Percentiles rank a stretch among this genome's conserved stretches.
Evolutionary conservation across 2,888 invertebrate genomes (phyloP).

Genomic region (Drosophila fulvimacula): DNA sequence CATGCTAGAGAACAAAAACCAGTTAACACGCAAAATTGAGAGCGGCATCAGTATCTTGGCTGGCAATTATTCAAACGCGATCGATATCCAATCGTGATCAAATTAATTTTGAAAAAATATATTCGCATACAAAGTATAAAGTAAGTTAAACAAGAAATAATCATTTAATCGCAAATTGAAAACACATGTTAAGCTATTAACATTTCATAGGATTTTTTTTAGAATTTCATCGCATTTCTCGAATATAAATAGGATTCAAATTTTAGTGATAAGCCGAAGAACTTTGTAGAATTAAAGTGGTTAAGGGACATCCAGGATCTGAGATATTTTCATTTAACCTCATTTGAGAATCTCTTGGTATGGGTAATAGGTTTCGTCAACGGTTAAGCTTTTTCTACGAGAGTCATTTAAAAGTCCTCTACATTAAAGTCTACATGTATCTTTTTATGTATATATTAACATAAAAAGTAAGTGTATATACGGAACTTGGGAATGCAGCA

Average conservation of each 20-base stretch:
- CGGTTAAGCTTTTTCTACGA: no score
- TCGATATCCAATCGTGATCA: constrained; percentile 60
- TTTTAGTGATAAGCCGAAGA: neutral
- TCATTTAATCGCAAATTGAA: no score
- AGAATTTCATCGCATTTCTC: neutral
- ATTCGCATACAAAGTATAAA: neutral
- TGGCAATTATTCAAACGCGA: constrained; percentile 71
- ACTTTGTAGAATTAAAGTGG: neutral
- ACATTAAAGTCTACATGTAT: no score
- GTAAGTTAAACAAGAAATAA: neutral
- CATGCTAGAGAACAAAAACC: constrained; percentile 54
- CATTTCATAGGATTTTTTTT: neutral
- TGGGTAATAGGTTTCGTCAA: no score
- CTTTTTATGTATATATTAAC: no score
- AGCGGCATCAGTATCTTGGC: constrained; percentile 41
- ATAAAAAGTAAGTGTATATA: no score
- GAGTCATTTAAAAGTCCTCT: no score
- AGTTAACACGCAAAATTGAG: constrained; percentile 54
- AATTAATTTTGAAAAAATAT: constrained; percentile 43
- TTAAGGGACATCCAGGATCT: no score
- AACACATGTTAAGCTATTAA: neutral
- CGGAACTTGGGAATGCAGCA: no score
- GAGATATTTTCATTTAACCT: no score
- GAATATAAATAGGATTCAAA: neutral
- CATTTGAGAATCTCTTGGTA: no score